A percentile compares a stretch with the other conserved stretches of the same genome.
These are phyloP conservation scores for Gopherus evgoodei DNA, from an alignment of 2,113 vertebrate species.

Conservation along the genomic window DNA sequence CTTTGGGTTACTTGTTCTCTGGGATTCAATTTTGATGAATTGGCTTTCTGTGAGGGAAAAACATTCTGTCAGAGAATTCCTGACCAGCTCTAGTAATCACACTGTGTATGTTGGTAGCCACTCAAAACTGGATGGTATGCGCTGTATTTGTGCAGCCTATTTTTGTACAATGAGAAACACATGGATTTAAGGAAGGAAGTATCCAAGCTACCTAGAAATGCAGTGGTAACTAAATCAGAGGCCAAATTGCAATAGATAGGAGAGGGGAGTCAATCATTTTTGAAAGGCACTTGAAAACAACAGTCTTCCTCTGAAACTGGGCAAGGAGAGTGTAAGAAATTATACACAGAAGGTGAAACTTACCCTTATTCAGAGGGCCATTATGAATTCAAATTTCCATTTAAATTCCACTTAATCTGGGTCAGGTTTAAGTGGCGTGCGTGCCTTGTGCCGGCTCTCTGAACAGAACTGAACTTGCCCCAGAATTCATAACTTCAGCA, in stretches of 20 bases:
- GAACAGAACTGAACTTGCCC: neutral
- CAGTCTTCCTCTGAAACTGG: conserved; percentile 40
- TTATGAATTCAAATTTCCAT: conserved; percentile 57
- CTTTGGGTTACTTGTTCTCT: neutral
- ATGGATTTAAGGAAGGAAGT: neutral
- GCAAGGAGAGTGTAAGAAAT: conserved; percentile 19
- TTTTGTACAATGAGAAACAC: neutral
- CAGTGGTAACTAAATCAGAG: neutral
- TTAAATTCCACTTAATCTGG: conserved; percentile 63
- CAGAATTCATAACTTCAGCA: neutral
- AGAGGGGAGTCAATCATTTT: conserved; percentile 30
- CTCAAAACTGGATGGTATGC: neutral
- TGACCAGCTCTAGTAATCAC: neutral
- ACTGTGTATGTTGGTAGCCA: neutral
- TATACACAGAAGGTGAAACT: conserved; percentile 10
- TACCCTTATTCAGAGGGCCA: neutral
- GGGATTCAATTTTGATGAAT: too few relatives aligned
- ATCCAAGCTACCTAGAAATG: conserved; percentile 14
- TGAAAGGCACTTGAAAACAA: conserved; percentile 8
- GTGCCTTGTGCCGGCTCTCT: neutral
- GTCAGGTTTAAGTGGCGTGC: neutral
- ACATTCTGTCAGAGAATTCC: neutral
- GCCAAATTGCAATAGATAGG: neutral
- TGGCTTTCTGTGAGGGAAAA: neutral
- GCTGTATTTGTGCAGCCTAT: fast-evolving